These are phyloP conservation scores for Antigone vipio DNA, from an alignment of 2,113 vertebrate genomes.

Conservation along the genomic window DNA sequence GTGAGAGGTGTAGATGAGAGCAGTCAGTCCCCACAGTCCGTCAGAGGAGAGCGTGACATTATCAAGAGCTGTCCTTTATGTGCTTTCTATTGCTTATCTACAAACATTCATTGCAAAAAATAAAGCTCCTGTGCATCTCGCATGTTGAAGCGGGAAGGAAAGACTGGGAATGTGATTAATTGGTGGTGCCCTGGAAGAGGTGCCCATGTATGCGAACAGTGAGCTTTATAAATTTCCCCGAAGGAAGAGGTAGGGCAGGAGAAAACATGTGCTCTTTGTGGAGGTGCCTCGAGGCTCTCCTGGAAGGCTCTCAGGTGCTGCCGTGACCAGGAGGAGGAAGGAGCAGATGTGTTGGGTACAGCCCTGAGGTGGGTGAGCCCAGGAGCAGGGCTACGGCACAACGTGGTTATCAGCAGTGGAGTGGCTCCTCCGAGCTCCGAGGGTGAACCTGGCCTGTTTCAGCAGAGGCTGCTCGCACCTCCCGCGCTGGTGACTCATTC, in stretches of 20 bases:
- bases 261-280: neutral
- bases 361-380: neutral
- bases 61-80: neutral
- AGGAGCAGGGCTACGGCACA: neutral
- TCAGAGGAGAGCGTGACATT: neutral
- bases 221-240: neutral
- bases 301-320: neutral
- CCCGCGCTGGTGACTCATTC: neutral
- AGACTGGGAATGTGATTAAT: neutral
- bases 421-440: neutral
- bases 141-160: neutral
- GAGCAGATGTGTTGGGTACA: neutral
- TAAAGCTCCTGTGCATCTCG: neutral
- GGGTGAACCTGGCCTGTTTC: neutral
- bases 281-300: neutral
- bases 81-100: neutral
- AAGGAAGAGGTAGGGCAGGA: neutral
- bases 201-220: neutral
- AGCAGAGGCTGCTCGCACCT: neutral
- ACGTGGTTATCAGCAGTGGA: accelerated
- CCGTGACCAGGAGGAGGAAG: neutral
- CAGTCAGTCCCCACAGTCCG: neutral
- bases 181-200: neutral
- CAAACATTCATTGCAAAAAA: neutral
- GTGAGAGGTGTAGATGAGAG: neutral